Percentiles rank a stretch among this genome's conserved stretches.
These are phyloP conservation scores for Phymatocera aterrima DNA, from an alignment of 2,888 invertebrate genomes.

Conservation along the genomic window DNA sequence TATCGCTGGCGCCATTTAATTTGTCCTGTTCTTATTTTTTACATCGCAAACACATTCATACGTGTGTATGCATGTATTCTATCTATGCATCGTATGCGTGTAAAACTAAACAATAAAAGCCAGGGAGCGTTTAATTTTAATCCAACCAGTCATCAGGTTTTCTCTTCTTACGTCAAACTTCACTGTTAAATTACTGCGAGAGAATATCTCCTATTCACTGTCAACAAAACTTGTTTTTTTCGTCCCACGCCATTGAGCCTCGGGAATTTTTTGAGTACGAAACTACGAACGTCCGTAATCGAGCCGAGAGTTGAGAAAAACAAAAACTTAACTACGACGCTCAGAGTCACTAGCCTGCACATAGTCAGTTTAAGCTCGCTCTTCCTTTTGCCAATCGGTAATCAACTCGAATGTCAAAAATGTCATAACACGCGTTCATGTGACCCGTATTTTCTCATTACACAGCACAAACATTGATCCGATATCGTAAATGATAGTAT, in stretches of 20 bases:
- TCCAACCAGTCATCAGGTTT: slow-evolving; percentile 40
- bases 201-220: slow-evolving; percentile 9
- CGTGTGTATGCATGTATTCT: neutral
- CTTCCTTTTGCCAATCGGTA: slow-evolving; percentile 18
- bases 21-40: slow-evolving; percentile 38
- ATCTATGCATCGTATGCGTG: neutral
- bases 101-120: slow-evolving; percentile 2
- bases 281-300: slow-evolving; percentile 18
- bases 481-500: slow-evolving; percentile 34
- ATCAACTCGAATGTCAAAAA: slow-evolving; percentile 35
- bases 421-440: slow-evolving; percentile 39
- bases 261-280: slow-evolving; percentile 16
- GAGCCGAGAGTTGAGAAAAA: slow-evolving; percentile 23
- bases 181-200: slow-evolving; percentile 8
- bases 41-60: neutral
- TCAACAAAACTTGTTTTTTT: slow-evolving; percentile 7
- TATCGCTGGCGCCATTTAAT: slow-evolving; percentile 41
- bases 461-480: neutral
- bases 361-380: slow-evolving; percentile 32
- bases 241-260: slow-evolving; percentile 25
- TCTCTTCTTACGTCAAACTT: slow-evolving; percentile 29
- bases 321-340: slow-evolving; percentile 11
- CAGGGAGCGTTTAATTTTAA: slow-evolving; percentile 43
- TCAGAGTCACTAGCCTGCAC: neutral
- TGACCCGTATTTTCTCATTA: slow-evolving; percentile 13